phyloP scores from a whole-genome alignment of 2,797 vertebrate species.

The Labroides dimidiatus region DNA sequence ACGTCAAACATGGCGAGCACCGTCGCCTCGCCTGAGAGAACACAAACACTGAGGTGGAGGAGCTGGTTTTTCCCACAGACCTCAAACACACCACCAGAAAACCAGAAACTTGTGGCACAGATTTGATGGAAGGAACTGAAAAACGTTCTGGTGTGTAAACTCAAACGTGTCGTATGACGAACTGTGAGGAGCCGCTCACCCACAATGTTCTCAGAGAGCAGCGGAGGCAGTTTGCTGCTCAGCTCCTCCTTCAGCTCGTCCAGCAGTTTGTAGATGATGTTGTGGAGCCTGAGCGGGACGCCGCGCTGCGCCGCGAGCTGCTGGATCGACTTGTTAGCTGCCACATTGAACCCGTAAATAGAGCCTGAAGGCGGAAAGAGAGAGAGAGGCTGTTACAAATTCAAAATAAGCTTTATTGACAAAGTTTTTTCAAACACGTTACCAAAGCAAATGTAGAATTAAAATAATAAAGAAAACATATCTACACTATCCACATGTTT shows the following conservation, averaged over 20 bases:
- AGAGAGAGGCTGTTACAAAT: too few relatives aligned
- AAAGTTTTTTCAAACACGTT: too few relatives aligned
- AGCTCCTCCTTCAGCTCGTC: slow-evolving; percentile 92
- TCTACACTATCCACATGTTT: too few relatives aligned
- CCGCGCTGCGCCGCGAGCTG: slow-evolving; percentile 85
- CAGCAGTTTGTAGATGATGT: slow-evolving; percentile 91
- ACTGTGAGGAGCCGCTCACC: slow-evolving; percentile 73
- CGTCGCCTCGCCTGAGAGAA: slow-evolving; percentile 87
- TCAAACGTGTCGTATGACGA: too few relatives aligned
- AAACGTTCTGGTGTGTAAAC: too few relatives aligned
- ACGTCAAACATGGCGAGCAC: slow-evolving; percentile 88
- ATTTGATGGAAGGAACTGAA: background rate
- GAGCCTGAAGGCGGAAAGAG: slow-evolving; percentile 77
- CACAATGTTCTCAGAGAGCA: slow-evolving; percentile 73
- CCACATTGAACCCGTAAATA: slow-evolving; percentile 93
- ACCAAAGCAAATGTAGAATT: too few relatives aligned
- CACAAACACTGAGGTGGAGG: background rate
- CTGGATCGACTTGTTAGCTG: slow-evolving; percentile 80
- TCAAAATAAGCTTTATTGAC: too few relatives aligned
- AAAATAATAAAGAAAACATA: too few relatives aligned
- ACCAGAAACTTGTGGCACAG: too few relatives aligned
- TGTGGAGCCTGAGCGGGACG: slow-evolving; percentile 88
- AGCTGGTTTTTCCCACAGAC: background rate
- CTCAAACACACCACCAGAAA: background rate
- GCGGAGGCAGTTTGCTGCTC: slow-evolving; percentile 81